Evolutionary conservation across 2,113 vertebrate species (phyloP), one percentile per base, ranked within the genome.

Genomic region (Siniperca chuatsi): DNA sequence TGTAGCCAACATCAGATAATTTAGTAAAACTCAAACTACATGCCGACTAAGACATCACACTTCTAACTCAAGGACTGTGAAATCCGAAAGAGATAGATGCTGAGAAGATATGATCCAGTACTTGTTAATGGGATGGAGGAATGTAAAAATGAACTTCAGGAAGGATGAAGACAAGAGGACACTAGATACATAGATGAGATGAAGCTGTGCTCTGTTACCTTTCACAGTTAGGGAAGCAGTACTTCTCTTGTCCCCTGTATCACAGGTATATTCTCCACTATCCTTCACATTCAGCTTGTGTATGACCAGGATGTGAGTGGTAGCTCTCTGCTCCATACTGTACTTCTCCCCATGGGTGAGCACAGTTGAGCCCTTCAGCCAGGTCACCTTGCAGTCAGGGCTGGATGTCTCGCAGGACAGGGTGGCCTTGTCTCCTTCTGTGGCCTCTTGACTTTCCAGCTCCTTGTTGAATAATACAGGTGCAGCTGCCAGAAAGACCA

Each of bases 211-310:
- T 71, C 25, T 2, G 74, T 95, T 95, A 96, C 96, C 95, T 97
- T 96, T 96, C 15, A 97, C 93, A 6, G 91, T 95, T 69, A 97
- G 52, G 11, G 90, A 90, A n/a, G 96, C 96, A 50, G 93, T 88
- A 0, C 87, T 96, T 87, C 94, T 95, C 72, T 94, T 93, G 0
- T 96, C 94, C 46, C 95, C 95, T 2, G 95, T 94, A 55, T 96
- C 95, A 48, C 96, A 97, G 15, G 82, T 94, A 76, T 96, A 97
- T 81, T 96, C 95, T 8, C 96, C 96, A 15, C 92, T 93, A 52
- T 97, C 96, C 75, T 93, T 95, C 16, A 87, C 70, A 23, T 90
- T 93, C 42, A 96, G 61, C 58, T 93, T 87, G 88, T 93, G 54
- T 88, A 97, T 92, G 46, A 94, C 87, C 81, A 96, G 90, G 33